Conservation (phyloP, 2,888 invertebrate genomes). For the Scelioninae gen. 2 region DNA sequence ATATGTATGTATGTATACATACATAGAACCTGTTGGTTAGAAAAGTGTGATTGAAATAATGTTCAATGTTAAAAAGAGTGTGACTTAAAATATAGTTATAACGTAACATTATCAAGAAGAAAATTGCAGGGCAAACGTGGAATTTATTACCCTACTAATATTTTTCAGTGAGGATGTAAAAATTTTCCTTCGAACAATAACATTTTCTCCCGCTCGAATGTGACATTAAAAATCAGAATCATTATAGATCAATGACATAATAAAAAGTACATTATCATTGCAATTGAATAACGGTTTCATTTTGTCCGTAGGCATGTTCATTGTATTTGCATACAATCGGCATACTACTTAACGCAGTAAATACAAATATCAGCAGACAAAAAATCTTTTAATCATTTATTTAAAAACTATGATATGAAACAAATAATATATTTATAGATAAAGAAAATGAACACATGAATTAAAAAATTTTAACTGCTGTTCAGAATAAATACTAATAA, state of each 20-base stretch:
- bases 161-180: neutral
- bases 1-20: too few relatives aligned
- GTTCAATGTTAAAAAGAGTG: too few relatives aligned
- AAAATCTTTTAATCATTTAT: too few relatives aligned
- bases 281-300: neutral
- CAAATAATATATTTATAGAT: too few relatives aligned
- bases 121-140: neutral
- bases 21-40: too few relatives aligned
- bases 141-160: neutral
- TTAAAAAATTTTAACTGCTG: too few relatives aligned
- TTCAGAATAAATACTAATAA: too few relatives aligned
- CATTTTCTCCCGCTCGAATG: neutral
- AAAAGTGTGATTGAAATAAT: too few relatives aligned
- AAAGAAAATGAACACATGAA: too few relatives aligned
- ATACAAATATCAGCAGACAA: conserved; percentile 2
- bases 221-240: neutral
- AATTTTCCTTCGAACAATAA: neutral
- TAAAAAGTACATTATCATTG: conserved; percentile 4
- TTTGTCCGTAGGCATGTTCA: conserved; percentile 1
- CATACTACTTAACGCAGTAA: too few relatives aligned
- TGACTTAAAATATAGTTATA: neutral
- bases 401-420: too few relatives aligned
- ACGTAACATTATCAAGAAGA: neutral
- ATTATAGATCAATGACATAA: conserved; percentile 12
- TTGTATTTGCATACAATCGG: too few relatives aligned